phyloP scores from a whole-genome alignment of 2,888 invertebrate species.

The Leptogaster cylindrica region DNA sequence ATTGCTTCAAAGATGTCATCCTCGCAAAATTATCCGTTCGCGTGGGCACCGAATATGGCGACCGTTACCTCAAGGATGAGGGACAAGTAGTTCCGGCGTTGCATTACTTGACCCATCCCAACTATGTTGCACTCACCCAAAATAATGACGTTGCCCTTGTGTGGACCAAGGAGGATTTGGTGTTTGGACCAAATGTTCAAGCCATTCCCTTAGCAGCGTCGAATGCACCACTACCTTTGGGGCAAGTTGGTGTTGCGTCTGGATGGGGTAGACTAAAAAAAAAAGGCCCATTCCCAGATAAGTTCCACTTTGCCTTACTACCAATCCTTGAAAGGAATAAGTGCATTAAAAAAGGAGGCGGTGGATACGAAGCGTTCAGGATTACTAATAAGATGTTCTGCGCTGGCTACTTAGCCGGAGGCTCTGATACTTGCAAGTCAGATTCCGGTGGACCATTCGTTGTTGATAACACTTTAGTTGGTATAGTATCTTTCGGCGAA shows the following conservation, averaged over 20 bases:
- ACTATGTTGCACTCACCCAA: neutral
- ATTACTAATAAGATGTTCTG: constrained; percentile 64
- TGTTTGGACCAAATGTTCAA: constrained; percentile 56
- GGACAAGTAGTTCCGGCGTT: neutral
- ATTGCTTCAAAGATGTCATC: constrained; percentile 45
- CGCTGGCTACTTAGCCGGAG: constrained; percentile 63
- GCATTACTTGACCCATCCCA: constrained; percentile 27
- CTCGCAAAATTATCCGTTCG: constrained; percentile 16
- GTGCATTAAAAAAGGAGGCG: constrained; percentile 53
- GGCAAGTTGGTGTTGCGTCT: constrained; percentile 20
- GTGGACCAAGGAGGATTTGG: constrained; percentile 61
- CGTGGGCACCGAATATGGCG: constrained; percentile 15
- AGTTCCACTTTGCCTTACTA: constrained; percentile 14
- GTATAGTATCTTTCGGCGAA: constrained; percentile 37
- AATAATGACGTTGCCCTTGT: constrained; percentile 65
- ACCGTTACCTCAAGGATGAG: neutral
- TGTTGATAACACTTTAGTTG: constrained; percentile 17
- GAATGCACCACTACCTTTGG: neutral
- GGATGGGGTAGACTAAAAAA: constrained; percentile 44
- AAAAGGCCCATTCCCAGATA: neutral
- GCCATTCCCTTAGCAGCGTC: constrained; percentile 51
- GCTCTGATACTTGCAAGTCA: constrained; percentile 46
- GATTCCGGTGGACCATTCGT: constrained; percentile 42
- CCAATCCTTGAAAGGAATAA: neutral
- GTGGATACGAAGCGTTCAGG: constrained; percentile 39